Evolutionary conservation across 2,113 vertebrate species (phyloP), one percentile per base, ranked within the genome.

Genomic region (Entelurus aequoreus): DNA sequence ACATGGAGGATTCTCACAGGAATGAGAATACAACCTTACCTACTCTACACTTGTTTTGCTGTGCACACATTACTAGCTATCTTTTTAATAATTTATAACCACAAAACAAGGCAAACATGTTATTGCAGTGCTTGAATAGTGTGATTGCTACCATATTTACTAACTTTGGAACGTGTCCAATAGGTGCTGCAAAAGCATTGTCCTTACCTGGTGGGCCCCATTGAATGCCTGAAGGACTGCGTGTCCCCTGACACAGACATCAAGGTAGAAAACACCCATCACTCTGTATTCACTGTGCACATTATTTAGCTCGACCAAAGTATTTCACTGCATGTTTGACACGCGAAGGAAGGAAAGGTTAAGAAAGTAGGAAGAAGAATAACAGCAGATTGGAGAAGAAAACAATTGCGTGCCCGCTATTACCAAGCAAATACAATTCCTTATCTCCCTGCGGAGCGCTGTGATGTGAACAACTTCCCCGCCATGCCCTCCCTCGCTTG

Each of bases 141-240:
- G 8, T 28, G 6, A 21, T 51, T 51, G 4, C 5, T 12, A 8
- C 3, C 19, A 51, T 16, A 21, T 21, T 51, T 51, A n/a, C 37
- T 56, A 10, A 42, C 37, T 5, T 56, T 56, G n/a, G 54, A 40
- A 21, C 21, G 16, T 51, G n/a, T 51, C 19, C 16, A n/a, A 55
- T 67, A 97, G 95, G 86, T 92, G 65, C 91, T 97, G 77, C 84
- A 86, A 3, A 87, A 85, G 62, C 94, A 89, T 69, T 96, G 94
- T 16, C 93, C 94, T 0, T 97, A 92, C 71, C 83, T 98, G 50
- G 89, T 93, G 89, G 90, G 90, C 2, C 93, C 95, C 66, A 92
- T 98, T 0, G 79, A 91, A 61, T 75, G 81, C 54, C 85, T 98
- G 70, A 89, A 83, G 47, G 92, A 94, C 3, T 72, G 82, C n/a